Base-by-base conservation (phyloP, 2,113 vertebrate species). In the Eulacestoma nigropectus region DNA sequence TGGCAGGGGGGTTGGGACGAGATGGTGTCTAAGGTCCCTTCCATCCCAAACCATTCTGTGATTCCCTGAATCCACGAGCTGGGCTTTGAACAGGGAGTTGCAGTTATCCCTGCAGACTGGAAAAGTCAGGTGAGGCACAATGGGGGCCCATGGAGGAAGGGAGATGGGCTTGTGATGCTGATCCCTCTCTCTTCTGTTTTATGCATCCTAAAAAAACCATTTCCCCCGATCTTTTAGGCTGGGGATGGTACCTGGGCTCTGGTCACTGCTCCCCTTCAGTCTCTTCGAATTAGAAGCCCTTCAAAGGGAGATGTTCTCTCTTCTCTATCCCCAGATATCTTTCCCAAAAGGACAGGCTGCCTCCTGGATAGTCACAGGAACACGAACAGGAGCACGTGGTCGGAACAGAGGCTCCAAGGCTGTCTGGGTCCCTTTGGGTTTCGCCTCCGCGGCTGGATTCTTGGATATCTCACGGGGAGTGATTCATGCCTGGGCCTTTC, bases 401-500 rank as follows among this genome's bases (percentile, higher is more conserved):
- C 0, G 1, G 57, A 72, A 26, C 50, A 68, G 62, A 64, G 62
- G 53, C 44, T 69, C 52, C 12, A 6, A 64, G 44, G 59, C 15
- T n/a, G 16, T 13, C 82, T 49, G 50, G 9, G 13, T 67, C 81
- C 74, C 4, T 42, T 33, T 35, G n/a, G 75, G 19, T 84, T 70
- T 53, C 0, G 0, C 39, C 35, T 1, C 64, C 10, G 7, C 42
- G 65, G 57, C 44, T 37, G 44, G 55, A 55, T 87, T 35, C 84
- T 72, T 59, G 52, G 70, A 4, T 69, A 65, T 68, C 53, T 96
- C 75, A 6, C 3, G 2, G 44, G 56, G 37, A 89, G 18, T 83
- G 96, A 94, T 69, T 94, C 92, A 76, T 42, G 59, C 67, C 56
- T 27, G 57, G 94, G 70, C 78, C 72, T 53, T 35, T 68, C 96